Percentiles rank a stretch among this genome's conserved stretches.
phyloP scores from a whole-genome alignment of 2,113 vertebrate genomes.

The Oenanthe oenanthe region DNA sequence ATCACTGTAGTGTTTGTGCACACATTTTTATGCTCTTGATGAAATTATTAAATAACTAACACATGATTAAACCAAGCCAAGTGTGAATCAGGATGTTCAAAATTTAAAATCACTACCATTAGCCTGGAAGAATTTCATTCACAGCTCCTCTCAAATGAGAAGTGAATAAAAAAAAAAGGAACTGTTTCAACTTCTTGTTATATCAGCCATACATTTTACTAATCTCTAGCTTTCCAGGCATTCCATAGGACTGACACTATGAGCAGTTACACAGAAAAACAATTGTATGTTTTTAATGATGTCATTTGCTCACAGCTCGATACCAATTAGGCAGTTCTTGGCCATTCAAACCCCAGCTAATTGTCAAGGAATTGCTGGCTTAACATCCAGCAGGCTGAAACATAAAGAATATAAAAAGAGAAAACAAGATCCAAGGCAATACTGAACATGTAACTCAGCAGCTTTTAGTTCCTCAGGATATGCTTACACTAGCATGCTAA shows the following conservation, averaged over 20 bases:
- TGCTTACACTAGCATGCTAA: background rate
- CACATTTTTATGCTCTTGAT: background rate
- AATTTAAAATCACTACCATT: background rate
- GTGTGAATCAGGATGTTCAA: background rate
- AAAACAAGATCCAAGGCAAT: background rate
- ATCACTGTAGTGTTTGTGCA: background rate
- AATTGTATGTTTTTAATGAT: background rate
- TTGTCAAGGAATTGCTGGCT: background rate
- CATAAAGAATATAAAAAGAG: background rate
- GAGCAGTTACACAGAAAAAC: background rate
- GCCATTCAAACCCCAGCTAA: background rate
- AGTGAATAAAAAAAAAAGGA: background rate
- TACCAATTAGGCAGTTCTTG: background rate
- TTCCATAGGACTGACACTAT: background rate
- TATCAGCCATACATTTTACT: background rate
- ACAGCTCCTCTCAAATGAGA: background rate
- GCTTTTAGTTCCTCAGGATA: background rate
- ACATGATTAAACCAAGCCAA: background rate
- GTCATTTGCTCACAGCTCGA: background rate
- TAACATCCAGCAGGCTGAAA: background rate
- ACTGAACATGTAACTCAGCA: background rate
- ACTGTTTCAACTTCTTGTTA: background rate
- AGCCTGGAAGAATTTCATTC: background rate
- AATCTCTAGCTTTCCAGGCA: background rate
- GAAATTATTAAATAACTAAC: background rate